Base-by-base conservation (phyloP, 2,797 vertebrate species). In the Propithecus deckenii region DNA sequence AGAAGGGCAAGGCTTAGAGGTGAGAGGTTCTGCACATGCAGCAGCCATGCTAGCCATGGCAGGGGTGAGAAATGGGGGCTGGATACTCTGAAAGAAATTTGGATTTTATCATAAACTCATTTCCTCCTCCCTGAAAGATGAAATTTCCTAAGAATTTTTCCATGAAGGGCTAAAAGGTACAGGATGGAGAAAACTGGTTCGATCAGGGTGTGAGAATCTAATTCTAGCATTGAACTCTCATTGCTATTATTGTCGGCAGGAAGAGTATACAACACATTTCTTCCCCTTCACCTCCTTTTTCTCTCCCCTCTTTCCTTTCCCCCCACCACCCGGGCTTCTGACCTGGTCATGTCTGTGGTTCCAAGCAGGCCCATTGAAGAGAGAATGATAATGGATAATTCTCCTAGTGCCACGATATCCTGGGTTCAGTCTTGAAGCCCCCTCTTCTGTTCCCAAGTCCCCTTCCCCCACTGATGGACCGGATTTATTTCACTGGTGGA, bases 331-430 rank as follows among this genome's bases (percentile, higher is more conserved):
- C 5, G 7, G 25, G 69, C 46, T 67, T 80, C 94, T 81, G 55
- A 95, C 48, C 96, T 93, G 79, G 87, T 43, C 32, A 15, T 80
- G 65, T 17, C 63, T 95, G 55, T 81, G 46, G 75, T 69, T 94
- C 71, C 41, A 74, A 89, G 81, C 22, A 83, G 71, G 23, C 5
- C 13, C 0, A 0, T 15, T 10, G 7, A 92, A 59, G 32, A 85
- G 3, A 63, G 8, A 59, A n/a, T 50, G 25, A 48, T n/a, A 72
- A 55, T 1, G 25, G 57, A 69, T 13, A 63, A 14, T 75, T 55
- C 59, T 94, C 65, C 69, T 13, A 65, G 23, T 38, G 23, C 22
- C 22, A 25, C 0, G 2, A 35, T 57, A 59, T 43, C 28, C 30
- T 38, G 35, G 38, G 1, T 79, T 90, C 63, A 30, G 43, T n/a